Evolutionary conservation across 2,888 invertebrate species (phyloP), one percentile per base, ranked within the genome.

Genomic region (Eueremaeus valkanovi): DNA sequence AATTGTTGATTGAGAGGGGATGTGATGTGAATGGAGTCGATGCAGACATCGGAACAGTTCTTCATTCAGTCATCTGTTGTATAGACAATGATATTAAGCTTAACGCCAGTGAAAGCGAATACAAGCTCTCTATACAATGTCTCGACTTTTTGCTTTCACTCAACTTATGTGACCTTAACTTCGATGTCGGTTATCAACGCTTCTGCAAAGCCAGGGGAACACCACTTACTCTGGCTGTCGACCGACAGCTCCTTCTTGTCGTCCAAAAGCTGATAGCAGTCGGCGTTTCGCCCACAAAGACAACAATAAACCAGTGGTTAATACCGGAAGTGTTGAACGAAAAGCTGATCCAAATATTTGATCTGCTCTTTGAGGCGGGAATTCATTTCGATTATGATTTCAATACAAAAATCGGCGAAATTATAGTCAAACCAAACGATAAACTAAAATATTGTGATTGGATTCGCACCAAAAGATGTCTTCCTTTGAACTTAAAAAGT

Each of bases 361-460:
- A 70, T 45, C 36, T 70, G 13, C 70, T 70, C 27, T 42, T 70
- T 70, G 45, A 42, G 21, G 70, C 70, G 18, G 70, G 70, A 40
- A 16, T 45, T 70, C 27, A 42, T n/a, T 45, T 42, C 3, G 42
- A 70, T 16, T 5, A 18, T 6, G 42, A 70, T 29, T 70, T 70
- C 1, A 42, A 40, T 24, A 21, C 66, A 21, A 40, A 58, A 1
- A 31, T 31, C 18, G 29, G 58, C 2, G 29, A 58, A 31, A 18
- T 58, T 31, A 11, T 58, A 3, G 31, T 24, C 58, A 58, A 13
- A 58, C 29, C 18, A 21, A 49, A 5, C 49, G 27, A 66, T 33
- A 11, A 63, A 33, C 31, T 63, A 3, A 68, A 68, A 68, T 68
- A 40, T 24, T 8, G 3, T 16, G 42, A 70, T 27, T 70, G 70